Evolutionary conservation across 2,888 invertebrate species (phyloP), one percentile per base, ranked within the genome.

Genomic region (Encarsia formosa): DNA sequence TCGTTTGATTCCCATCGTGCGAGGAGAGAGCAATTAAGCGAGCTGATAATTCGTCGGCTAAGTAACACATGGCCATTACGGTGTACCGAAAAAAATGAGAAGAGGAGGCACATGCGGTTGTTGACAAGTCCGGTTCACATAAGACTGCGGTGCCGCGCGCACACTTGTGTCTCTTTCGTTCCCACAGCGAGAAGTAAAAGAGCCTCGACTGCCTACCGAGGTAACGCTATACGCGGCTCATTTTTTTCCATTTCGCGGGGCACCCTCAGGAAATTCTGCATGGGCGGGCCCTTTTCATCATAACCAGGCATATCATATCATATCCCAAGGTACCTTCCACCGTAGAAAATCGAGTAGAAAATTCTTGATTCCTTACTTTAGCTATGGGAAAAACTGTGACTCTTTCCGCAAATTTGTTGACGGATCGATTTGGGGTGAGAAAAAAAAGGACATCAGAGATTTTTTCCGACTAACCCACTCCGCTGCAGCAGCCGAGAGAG

Each of bases 221-320:
- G 55, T 55, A 55, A 55, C 55, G 55, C 48, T 49, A 55, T 22
- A 55, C 26, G 38, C 40, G 16, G 26, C 26, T 8, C 26, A 26
- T 26, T 8, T 26, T 26, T 8, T 26, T 8, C 26, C 6, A 8
- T 8, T 26, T 6, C 26, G 11, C 26, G 6, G 5, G n/a, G n/a
- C 5, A 15, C 16, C 34, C 34, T 34, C 59, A 57, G 58, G 58
- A 58, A 57, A 61, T 61, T 63, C 60, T 38, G 62, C 64, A 65
- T 61, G 65, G 68, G 66, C 68, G 68, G 68, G 48, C 65, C 11
- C 20, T n/a, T n/a, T n/a, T n/a, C n/a, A n/a, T n/a, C n/a, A n/a
- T n/a, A n/a, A n/a, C n/a, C n/a, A n/a, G 54, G 53, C 54, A 54
- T 54, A 31, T 35, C 11, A 31, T 4, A 31, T 31, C 20, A 37